Evolutionary conservation across 2,797 vertebrate genomes (phyloP).

Genomic region (Schizothorax lantsangensis): DNA sequence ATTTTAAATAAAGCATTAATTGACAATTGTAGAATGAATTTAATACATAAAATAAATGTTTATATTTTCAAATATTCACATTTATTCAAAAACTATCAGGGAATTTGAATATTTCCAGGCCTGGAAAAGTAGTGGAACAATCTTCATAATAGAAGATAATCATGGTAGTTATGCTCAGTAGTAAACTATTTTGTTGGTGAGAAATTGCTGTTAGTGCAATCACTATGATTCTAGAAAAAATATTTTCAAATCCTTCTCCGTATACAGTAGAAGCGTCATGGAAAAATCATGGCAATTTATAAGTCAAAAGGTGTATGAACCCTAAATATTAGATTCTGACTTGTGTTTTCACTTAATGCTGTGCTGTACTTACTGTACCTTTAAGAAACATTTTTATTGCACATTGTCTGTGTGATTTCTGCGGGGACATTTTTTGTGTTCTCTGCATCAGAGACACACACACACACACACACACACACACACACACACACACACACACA

Average conservation of each 20-base stretch:
- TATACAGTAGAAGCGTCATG: background rate
- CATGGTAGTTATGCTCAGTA: background rate
- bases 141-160: background rate
- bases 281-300: background rate
- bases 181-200: background rate
- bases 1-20: background rate
- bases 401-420: background rate
- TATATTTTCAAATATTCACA: background rate
- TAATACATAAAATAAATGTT: background rate
- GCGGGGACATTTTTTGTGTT: background rate
- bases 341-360: background rate
- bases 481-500: too few relatives aligned
- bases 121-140: background rate
- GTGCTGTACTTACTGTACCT: background rate
- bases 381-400: background rate
- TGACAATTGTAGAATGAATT: background rate
- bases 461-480: background rate
- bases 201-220: background rate
- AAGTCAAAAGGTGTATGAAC: background rate
- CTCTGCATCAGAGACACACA: background rate
- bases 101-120: background rate
- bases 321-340: background rate
- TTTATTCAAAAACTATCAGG: background rate
- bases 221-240: background rate
- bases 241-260: background rate